Evolutionary conservation across 1,140 invertebrate species (phyloP).

Genomic region (Metaphire vulgaris): DNA sequence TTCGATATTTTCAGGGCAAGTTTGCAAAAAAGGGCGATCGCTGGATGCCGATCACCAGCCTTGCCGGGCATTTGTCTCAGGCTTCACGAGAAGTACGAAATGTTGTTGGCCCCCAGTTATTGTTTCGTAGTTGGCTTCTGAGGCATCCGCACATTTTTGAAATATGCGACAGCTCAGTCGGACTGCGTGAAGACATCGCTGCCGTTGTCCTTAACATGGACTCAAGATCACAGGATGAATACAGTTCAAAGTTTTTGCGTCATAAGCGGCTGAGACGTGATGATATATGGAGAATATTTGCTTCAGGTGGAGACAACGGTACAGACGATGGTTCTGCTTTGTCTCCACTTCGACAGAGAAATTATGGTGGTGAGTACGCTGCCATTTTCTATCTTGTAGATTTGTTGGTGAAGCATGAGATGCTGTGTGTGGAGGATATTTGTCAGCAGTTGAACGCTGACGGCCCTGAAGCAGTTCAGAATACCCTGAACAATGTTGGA

Average conservation of each 20-base stretch:
- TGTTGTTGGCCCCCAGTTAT: conserved; percentile 52
- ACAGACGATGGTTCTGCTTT: background rate
- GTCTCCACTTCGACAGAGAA: background rate
- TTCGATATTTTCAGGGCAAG: conserved; percentile 50
- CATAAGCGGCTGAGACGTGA: background rate
- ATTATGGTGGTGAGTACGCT: background rate
- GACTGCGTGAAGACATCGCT: conserved; percentile 44
- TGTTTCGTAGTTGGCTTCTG: conserved; percentile 49
- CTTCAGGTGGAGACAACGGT: background rate
- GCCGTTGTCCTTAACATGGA: conserved; percentile 14
- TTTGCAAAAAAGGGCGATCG: conserved; percentile 49
- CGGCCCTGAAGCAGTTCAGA: background rate
- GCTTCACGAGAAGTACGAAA: conserved; percentile 48
- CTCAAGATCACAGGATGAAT: background rate
- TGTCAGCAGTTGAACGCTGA: background rate
- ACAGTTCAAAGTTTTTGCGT: background rate
- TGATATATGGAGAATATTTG: background rate
- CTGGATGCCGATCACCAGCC: conserved; percentile 50
- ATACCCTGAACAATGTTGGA: background rate
- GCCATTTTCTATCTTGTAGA: background rate
- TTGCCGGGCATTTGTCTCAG: conserved; percentile 53
- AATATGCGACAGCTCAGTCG: conserved; percentile 48
- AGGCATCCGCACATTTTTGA: conserved; percentile 53
- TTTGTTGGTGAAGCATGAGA: background rate
- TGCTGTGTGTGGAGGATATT: background rate